Base-by-base conservation (phyloP, 1,140 invertebrate species). In the Venturia canescens region DNA sequence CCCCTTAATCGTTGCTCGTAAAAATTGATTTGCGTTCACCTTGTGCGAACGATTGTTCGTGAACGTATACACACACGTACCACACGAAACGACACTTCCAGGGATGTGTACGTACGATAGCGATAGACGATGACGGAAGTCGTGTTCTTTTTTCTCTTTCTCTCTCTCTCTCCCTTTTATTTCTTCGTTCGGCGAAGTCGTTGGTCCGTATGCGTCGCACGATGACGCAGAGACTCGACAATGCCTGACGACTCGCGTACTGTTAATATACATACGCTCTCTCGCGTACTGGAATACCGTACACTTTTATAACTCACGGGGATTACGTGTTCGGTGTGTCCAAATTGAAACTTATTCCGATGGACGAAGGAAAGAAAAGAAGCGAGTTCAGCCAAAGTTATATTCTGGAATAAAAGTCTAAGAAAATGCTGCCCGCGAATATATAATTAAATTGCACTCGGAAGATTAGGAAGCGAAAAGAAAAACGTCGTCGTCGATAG, bases 221-320 rank as follows among this genome's bases (percentile, higher is more conserved):
- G 80, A 80, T 80, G 80, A 80, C 80, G 80, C 80, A 75, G 31
- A 44, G 71, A 80, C 74, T 80, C 74, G 66, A 77, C 74, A 77
- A 77, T 76, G 80, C 80, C 31, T 63, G 23, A 60, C 63, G 60
- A 34, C 60, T 67, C 60, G 53, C 18, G 34, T 48, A 78, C 34
- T 57, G 53, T 57, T 57, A 23, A 57, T 23, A 57, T 23, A 2
- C 53, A 57, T 23, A 57, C 53, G 21, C 27, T 3, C 67, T 15
- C 63, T 38, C 67, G 67, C 67, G 27, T 7, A 31, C 31, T 26
- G 23, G 26, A 67, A 67, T 31, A 67, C 63, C 63, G 63, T 67
- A 67, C 7, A 67, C 15, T 67, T 26, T 27, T 67, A 23, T 57
- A 57, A 57, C 53, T 57, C 53, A 1, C 53, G 21, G 2, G 11